phyloP scores from a whole-genome alignment of 1,140 invertebrate species.

The Sitobion miscanthi region DNA sequence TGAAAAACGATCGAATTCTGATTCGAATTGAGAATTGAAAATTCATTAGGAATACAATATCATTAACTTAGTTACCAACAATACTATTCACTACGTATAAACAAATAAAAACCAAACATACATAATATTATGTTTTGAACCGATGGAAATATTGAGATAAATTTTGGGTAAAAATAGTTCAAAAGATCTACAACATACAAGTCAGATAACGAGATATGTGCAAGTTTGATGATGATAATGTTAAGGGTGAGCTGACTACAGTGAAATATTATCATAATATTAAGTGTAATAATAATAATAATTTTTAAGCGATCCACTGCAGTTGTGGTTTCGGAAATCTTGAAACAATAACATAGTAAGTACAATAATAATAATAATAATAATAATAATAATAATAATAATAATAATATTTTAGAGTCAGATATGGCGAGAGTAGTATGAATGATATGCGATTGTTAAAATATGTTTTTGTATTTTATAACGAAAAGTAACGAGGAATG shows the following conservation, averaged over 20 bases:
- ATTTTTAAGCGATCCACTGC: neutral
- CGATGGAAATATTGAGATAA: neutral
- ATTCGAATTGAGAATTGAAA: neutral
- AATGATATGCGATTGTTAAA: neutral
- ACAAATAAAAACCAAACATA: neutral
- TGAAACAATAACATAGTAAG: neutral
- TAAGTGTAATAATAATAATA: neutral
- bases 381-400: neutral
- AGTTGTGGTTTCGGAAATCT: neutral
- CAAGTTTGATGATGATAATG: neutral
- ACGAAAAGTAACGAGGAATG: neutral
- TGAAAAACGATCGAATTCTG: neutral
- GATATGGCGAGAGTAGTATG: neutral
- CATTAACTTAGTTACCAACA: neutral
- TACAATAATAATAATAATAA: too few relatives aligned
- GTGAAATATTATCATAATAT: neutral
- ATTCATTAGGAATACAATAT: neutral
- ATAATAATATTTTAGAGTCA: neutral
- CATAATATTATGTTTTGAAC: neutral
- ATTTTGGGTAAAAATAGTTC: neutral
- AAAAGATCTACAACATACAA: neutral
- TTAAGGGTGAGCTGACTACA: neutral
- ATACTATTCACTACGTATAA: neutral
- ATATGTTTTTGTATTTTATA: neutral
- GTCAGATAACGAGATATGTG: neutral